Evolutionary conservation across 2,797 vertebrate species (phyloP), one percentile per base, ranked within the genome.

Genomic region (Cyclura pinguis): DNA sequence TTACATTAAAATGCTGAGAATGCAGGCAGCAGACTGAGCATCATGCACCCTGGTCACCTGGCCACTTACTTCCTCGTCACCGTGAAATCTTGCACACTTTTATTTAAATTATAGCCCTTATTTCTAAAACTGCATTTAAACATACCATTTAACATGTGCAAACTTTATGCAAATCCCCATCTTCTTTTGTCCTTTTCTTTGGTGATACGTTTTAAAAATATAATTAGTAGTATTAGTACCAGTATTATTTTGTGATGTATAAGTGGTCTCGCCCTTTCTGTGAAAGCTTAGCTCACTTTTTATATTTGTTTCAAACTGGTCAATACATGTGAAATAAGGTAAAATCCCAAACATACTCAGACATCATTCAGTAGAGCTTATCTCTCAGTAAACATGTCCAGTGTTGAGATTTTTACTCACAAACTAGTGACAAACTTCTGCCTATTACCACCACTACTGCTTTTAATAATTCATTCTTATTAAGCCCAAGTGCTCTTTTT

Each of bases 401-500:
- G 18, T 55, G 22, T 52, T 55, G 22, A 62, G 9, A 57, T 27
- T 81, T 32, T 84, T 67, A 84, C 38, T 62, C n/a, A n/a, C n/a
- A n/a, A n/a, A n/a, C 62, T 35, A 47, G 62, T 67, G 24, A 81
- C 29, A 69, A 13, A 32, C 2, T 69, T 69, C 67, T 69, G 12
- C 67, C 27, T 29, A 69, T 32, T 32, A 69, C 18, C 67, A 32
- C 18, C 22, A 32, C 9, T 13, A 69, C 84, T 0, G 24, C 24
- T 22, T 6, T 84, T 73, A 92, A 69, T 80, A 93, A 85, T 88
- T n/a, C 94, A 93, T 91, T 90, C 84, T 42, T 73, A 87, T 93
- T 88, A 93, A 94, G 91, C 89, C 92, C 92, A 93, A 93, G 81
- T 84, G 90, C 92, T 94, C 80, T 84, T 50, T 78, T 88, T 92